Percentiles rank a stretch among this genome's conserved stretches.
These are phyloP conservation scores for Nasonia giraulti DNA, from an alignment of 1,140 invertebrate species.

Conservation along the genomic window DNA sequence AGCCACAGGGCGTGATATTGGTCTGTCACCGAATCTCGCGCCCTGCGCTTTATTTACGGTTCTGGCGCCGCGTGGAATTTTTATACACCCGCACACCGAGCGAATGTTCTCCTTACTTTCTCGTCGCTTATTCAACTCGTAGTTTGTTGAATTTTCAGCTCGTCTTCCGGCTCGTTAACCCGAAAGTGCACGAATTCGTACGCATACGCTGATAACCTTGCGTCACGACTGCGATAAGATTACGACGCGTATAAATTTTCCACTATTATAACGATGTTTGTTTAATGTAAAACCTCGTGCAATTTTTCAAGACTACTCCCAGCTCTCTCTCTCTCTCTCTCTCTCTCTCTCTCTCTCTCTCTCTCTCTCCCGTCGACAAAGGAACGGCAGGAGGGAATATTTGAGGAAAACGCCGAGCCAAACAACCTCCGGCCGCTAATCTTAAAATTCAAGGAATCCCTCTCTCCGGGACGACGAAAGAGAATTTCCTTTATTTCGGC, in stretches of 20 bases:
- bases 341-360: no score
- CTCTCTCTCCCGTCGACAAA: no score
- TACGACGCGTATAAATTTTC: background rate
- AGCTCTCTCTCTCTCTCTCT: no score
- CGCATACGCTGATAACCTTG: no score
- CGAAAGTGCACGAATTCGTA: background rate
- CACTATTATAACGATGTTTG: background rate
- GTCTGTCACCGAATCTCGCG: conserved; percentile 60
- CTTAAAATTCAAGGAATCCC: conserved; percentile 9
- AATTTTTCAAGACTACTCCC: no score
- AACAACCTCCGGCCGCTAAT: background rate
- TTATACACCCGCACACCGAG: background rate
- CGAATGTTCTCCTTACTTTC: background rate
- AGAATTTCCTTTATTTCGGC: conserved; percentile 22
- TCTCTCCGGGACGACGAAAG: background rate
- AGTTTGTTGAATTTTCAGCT: background rate
- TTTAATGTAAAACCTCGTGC: background rate
- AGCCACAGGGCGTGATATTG: conserved; percentile 68
- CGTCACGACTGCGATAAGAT: background rate
- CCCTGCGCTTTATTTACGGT: conserved; percentile 54
- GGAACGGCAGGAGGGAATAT: background rate
- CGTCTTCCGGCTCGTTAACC: background rate
- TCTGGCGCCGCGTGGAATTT: background rate
- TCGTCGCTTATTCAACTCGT: background rate
- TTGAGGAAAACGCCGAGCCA: background rate